Base-by-base conservation (phyloP, 2,888 invertebrate species). In the Ecliptopera silaceata region DNA sequence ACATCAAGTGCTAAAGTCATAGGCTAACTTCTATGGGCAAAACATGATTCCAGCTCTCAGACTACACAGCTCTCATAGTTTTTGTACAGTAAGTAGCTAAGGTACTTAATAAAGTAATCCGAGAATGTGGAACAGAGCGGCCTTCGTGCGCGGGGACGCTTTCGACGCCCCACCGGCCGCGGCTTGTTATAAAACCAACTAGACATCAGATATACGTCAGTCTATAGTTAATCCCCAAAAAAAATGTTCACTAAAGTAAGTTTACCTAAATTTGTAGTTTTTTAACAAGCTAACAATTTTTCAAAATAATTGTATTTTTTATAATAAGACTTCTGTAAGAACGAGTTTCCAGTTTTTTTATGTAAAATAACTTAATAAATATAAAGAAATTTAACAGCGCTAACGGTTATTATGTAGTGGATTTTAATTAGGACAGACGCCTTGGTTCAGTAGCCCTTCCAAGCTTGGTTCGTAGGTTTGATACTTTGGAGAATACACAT, bases 161-260 rank as follows among this genome's bases (percentile, higher is more conserved):
- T 72, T 79, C 81, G 73, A 69, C 82, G 84, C 88, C 87, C 87
- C 89, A 87, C 90, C 88, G 86, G 74, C 59, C 77, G 61, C 68
- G 75, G 78, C 79, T 82, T 87, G 86, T 88, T 91, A 91, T 90
- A 91, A 90, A 91, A 90, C 84, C 83, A 81, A 85, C 79, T 66
- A 78, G 66, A 79, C 78, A 84, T 82, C 86, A 80, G 75, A 80
- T 79, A 80, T 81, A 85, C 85, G 84, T 84, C 85, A 91, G 87
- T 88, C 82, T 83, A 79, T 79, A 83, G 78, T 72, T 78, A 76
- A 74, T 82, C 76, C 77, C 80, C 77, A 75, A 78, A 75, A 26
- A 88, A 84, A 87, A 90, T 90, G 90, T 87, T 89, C 72, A 65
- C 84, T 62, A 87, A 86, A 87, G 91, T 91, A 80, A 89, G 90